Base-by-base conservation (phyloP, 2,797 vertebrate genomes). In the Novumbra hubbsi region DNA sequence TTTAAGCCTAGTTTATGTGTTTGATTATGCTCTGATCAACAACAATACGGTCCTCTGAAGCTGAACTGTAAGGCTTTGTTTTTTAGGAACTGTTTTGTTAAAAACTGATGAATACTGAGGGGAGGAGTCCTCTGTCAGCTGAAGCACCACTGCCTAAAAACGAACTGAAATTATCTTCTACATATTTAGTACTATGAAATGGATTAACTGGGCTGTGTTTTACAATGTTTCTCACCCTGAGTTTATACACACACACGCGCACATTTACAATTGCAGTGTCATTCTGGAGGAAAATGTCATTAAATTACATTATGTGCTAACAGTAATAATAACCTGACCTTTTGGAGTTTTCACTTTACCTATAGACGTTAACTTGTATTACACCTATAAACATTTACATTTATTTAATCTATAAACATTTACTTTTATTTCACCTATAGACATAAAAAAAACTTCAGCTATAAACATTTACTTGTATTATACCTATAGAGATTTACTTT, bases 71-170 rank as follows among this genome's bases (percentile, higher is more conserved):
- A 28, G 27, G 27, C 27, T 27, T 16, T 4, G 1, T 57, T n/a
- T 12, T 57, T n/a, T 12, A 24, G 2, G 4, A 17, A 5, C 3
- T 7, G 19, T 21, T 21, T 19, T 55, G 52, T 87, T 63, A 88
- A 90, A 88, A 85, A 90, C 88, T 73, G 50, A 90, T 89, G 85
- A 90, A 52, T 15, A 21, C 4, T 72, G 80, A 24, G 78, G 70
- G 52, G 75, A 72, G 83, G 75, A 84, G 64, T 41, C 83, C 77
- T 83, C 63, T 66, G 34, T 70, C 63, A 79, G 1, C 16, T 79
- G 75, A 73, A 84, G 81, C 71, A 64, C 27, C 14, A 9, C 76
- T 64, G 63, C 78, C 87, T 73, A 88, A 88, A 89, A 66, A 87
- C 85, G 81, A 14, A 88, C 86, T 83, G 75, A 81, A 79, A 79